Evolutionary conservation across 2,113 vertebrate species (phyloP).

Genomic region (Pteronura brasiliensis): DNA sequence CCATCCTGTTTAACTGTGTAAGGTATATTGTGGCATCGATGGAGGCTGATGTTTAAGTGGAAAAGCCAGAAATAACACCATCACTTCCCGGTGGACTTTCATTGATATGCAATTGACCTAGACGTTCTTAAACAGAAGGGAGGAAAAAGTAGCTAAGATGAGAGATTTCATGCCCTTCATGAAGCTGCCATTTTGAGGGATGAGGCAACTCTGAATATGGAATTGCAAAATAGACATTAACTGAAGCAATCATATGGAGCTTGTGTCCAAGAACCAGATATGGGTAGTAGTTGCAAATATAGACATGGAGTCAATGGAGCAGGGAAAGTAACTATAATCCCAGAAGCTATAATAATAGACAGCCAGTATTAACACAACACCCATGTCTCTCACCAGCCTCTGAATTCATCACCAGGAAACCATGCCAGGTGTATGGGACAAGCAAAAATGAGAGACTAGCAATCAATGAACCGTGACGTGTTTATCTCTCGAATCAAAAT

Average conservation of each 20-base stretch:
- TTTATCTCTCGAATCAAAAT: not conserved
- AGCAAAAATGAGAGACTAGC: not conserved
- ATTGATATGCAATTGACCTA: not conserved
- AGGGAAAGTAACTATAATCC: not conserved
- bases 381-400: not conserved
- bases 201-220: accelerated
- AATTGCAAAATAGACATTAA: not conserved
- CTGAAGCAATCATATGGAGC: not conserved
- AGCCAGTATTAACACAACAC: not conserved
- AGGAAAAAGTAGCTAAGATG: not conserved
- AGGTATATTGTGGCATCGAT: not conserved
- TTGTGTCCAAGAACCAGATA: not conserved
- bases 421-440: not conserved
- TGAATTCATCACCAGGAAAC: not conserved
- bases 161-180: not conserved
- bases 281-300: not conserved
- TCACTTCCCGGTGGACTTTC: not conserved
- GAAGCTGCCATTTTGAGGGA: not conserved
- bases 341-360: not conserved
- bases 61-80: not conserved
- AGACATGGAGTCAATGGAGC: not conserved
- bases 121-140: not conserved
- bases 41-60: not conserved
- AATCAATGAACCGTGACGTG: not conserved
- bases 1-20: not conserved